Conservation (phyloP, 1,140 invertebrate species). For the Drosophila neocordata region DNA sequence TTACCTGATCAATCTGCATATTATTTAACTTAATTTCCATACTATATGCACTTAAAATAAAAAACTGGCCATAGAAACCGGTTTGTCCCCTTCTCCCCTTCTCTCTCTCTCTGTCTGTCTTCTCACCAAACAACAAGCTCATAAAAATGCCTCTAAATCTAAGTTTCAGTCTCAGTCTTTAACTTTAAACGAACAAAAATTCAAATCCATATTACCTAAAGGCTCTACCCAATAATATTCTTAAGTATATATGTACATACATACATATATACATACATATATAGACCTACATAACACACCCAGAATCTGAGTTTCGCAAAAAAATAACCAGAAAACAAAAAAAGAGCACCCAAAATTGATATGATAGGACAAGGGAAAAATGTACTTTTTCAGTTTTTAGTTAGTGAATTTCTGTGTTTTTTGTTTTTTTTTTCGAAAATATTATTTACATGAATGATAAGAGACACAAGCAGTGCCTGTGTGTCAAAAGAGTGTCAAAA, state of each 20-base stretch:
- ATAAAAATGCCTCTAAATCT: conserved; percentile 60
- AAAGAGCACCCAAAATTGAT: conserved; percentile 32
- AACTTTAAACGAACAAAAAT: conserved; percentile 25
- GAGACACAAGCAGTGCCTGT: conserved; percentile 4
- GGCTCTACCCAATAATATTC: conserved; percentile 31
- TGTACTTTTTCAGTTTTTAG: conserved; percentile 16
- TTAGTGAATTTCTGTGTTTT: conserved; percentile 73
- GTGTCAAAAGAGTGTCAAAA: conserved; percentile 36
- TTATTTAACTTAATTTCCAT: conserved; percentile 58
- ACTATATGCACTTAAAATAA: conserved; percentile 32
- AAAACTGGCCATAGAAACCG: too few species aligned
- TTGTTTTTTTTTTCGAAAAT: too few species aligned
- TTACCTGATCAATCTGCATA: conserved; percentile 51
- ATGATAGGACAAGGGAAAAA: conserved; percentile 20
- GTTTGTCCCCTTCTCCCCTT: conserved; percentile 24
- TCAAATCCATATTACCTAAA: conserved; percentile 56
- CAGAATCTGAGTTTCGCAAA: conserved; percentile 19
- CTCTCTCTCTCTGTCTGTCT: too few species aligned
- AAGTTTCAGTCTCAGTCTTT: conserved; percentile 13
- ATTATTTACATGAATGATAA: conserved; percentile 75
- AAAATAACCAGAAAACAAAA: conserved; percentile 22
- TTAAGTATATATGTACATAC: too few species aligned
- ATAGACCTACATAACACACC: conserved; percentile 37
- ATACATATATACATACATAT: too few species aligned
- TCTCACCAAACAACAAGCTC: conserved; percentile 52